Evolutionary conservation across 2,888 invertebrate genomes (phyloP).

Genomic region (Chaetoderma sp.): DNA sequence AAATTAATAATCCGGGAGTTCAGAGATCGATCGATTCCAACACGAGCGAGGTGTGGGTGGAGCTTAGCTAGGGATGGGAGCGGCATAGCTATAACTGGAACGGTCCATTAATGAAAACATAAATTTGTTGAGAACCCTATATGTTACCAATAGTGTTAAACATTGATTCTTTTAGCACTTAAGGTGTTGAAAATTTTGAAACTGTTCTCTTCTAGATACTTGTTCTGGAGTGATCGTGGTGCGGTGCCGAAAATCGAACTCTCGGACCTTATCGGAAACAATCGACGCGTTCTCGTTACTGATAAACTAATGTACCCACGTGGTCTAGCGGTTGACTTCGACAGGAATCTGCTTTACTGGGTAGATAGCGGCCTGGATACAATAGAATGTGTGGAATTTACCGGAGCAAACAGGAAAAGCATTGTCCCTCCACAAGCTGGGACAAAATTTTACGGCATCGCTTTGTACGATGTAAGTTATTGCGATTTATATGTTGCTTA

Average conservation of each 20-base stretch:
- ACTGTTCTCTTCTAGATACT: constrained; percentile 43
- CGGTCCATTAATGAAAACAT: no score
- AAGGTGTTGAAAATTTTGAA: not conserved
- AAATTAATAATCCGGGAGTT: no score
- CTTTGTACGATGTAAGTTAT: constrained; percentile 48
- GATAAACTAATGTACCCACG: constrained; percentile 44
- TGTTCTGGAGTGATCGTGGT: constrained; percentile 65
- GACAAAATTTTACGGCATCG: constrained; percentile 53
- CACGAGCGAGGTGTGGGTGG: no score
- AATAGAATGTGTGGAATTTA: constrained; percentile 83
- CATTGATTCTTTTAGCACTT: no score
- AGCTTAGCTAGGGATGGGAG: no score
- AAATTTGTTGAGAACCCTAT: no score
- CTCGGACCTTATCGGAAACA: constrained; percentile 55
- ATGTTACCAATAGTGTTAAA: no score
- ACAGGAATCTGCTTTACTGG: constrained; percentile 83
- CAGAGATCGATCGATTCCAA: no score
- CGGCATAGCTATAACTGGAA: no score
- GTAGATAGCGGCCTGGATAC: constrained; percentile 85
- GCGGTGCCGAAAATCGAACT: constrained; percentile 52
- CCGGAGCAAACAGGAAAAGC: constrained; percentile 77
- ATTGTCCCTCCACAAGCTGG: constrained; percentile 45
- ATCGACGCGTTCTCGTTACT: constrained; percentile 46
- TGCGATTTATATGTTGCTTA: no score
- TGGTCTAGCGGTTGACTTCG: constrained; percentile 83